These are phyloP conservation scores for Drosophila carrolli DNA, from an alignment of 1,140 invertebrate species.

Conservation along the genomic window DNA sequence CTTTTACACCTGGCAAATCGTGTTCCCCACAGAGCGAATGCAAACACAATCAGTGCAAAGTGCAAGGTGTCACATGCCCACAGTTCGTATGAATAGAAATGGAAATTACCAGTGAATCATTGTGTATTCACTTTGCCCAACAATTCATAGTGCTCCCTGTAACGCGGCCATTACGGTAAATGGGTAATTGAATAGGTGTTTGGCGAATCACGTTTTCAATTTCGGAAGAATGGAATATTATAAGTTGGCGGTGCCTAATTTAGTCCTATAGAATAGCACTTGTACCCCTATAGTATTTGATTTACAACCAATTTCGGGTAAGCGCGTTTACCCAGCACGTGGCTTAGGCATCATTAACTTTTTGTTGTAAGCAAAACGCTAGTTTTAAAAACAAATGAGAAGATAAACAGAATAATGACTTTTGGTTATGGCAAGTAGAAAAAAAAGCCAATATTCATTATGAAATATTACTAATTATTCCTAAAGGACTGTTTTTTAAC, in stretches of 20 bases:
- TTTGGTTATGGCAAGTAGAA: not conserved
- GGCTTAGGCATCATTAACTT: constrained; percentile 19
- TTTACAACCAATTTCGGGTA: constrained; percentile 27
- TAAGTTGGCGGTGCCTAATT: constrained; percentile 18
- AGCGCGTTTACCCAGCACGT: constrained; percentile 28
- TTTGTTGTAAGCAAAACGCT: constrained; percentile 4
- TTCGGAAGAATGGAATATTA: constrained; percentile 24
- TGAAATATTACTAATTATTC: not conserved
- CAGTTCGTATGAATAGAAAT: constrained; percentile 31
- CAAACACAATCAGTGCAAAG: constrained; percentile 66
- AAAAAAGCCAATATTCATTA: not conserved
- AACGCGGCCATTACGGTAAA: constrained; percentile 36
- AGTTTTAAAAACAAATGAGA: not conserved
- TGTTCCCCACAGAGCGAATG: constrained; percentile 23
- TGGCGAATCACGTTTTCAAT: constrained; percentile 36
- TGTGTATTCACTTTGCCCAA: constrained; percentile 34
- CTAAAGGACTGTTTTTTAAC: not conserved
- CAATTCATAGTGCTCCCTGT: constrained; percentile 34
- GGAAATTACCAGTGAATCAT: constrained; percentile 62
- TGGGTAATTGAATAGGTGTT: constrained; percentile 48
- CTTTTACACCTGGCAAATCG: constrained; percentile 7
- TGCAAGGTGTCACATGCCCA: constrained; percentile 70
- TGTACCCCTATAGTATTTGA: constrained; percentile 34
- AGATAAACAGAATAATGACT: constrained; percentile 1
- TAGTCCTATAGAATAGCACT: constrained; percentile 1